Percentiles rank a stretch among this genome's conserved stretches.
phyloP scores from a whole-genome alignment of 2,113 vertebrate species.

The Myotis lucifugus region DNA sequence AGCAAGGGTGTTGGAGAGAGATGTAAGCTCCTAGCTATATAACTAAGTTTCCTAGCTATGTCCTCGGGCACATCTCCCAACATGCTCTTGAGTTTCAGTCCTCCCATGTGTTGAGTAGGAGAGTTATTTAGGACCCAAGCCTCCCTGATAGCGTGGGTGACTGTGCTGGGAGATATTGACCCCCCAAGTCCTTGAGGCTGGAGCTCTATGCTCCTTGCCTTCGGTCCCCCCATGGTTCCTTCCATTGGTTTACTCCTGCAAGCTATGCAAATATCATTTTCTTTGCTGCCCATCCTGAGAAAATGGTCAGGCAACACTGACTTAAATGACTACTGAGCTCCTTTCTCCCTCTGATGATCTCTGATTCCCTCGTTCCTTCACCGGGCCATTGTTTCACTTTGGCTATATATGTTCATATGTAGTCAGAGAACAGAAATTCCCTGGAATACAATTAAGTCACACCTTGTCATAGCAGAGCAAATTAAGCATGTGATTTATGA shows the following conservation, averaged over 20 bases:
- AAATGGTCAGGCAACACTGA: not conserved
- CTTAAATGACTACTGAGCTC: not conserved
- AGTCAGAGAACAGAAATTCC: not conserved
- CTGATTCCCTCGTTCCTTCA: not conserved
- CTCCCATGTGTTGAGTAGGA: not conserved
- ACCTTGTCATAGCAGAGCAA: not conserved
- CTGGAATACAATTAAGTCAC: not conserved
- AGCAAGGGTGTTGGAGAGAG: not conserved
- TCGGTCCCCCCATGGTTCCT: not conserved
- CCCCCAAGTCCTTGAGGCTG: accelerated
- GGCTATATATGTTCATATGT: not conserved
- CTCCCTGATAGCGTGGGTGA: not conserved
- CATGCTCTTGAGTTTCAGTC: not conserved
- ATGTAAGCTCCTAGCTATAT: accelerated
- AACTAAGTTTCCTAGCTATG: not conserved
- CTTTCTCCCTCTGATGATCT: not conserved
- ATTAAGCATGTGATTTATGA: not conserved
- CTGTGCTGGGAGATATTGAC: not conserved
- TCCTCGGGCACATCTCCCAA: accelerated
- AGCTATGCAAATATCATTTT: not conserved
- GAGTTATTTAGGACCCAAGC: not conserved
- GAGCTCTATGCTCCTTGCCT: not conserved
- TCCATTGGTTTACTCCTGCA: not conserved
- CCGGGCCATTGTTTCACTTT: not conserved
- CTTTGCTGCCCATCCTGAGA: not conserved